Evolutionary conservation across 2,113 vertebrate genomes (phyloP).

Genomic region (Mungos mungo): DNA sequence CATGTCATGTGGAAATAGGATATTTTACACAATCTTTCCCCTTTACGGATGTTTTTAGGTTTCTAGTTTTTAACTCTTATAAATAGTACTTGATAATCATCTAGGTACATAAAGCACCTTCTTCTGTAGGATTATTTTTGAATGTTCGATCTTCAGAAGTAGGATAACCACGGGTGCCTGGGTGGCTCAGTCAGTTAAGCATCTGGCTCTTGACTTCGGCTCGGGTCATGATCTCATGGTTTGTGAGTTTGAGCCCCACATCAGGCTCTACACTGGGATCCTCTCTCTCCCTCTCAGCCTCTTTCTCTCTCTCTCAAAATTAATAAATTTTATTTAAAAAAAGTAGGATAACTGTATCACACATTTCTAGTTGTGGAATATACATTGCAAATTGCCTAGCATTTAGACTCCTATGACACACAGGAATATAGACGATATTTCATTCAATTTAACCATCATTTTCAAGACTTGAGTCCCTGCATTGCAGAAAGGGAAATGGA

Average conservation of each 20-base stretch:
- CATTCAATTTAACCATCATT: background rate
- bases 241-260: too few relatives aligned
- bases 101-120: background rate
- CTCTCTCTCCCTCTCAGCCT: too few relatives aligned
- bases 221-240: too few relatives aligned
- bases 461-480: background rate
- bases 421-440: background rate
- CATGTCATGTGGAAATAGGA: background rate
- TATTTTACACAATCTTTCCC: background rate
- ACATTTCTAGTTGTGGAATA: background rate
- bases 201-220: too few relatives aligned
- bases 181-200: too few relatives aligned
- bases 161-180: background rate
- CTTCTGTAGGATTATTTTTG: background rate
- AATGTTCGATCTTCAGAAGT: constrained; percentile 21
- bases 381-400: background rate
- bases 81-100: background rate
- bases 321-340: too few relatives aligned
- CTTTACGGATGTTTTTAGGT: background rate
- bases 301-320: too few relatives aligned
- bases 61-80: background rate
- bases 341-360: background rate
- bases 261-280: too few relatives aligned
- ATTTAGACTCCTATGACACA: background rate
- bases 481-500: background rate